phyloP scores from a whole-genome alignment of 2,888 invertebrate species.

The Sisyra terminalis region DNA sequence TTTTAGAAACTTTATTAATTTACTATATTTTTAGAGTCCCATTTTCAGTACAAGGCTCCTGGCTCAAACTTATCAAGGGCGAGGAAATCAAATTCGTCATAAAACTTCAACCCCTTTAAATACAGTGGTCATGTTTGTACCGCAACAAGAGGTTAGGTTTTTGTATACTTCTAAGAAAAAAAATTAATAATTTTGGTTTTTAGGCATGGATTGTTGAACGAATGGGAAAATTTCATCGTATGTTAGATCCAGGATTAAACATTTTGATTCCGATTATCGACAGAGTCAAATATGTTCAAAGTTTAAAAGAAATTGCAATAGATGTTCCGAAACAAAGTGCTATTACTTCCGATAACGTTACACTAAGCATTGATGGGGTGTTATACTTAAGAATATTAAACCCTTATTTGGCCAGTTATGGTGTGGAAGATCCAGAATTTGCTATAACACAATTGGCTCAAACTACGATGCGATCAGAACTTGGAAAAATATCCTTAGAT shows the following conservation, averaged over 20 bases:
- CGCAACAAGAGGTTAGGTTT: slow-evolving; percentile 82
- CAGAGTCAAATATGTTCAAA: slow-evolving; percentile 91
- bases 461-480: slow-evolving; percentile 98
- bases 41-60: slow-evolving; percentile 12
- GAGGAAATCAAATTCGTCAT: slow-evolving; percentile 17
- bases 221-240: slow-evolving; percentile 92
- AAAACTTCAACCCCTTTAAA: slow-evolving; percentile 65
- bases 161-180: not conserved
- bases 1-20: slow-evolving; percentile 5
- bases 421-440: slow-evolving; percentile 98
- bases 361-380: slow-evolving; percentile 91
- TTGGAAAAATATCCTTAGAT: slow-evolving; percentile 93
- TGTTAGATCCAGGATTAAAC: slow-evolving; percentile 90
- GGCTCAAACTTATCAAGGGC: not conserved
- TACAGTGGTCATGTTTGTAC: slow-evolving; percentile 92
- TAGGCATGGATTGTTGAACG: slow-evolving; percentile 95
- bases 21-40: slow-evolving; percentile 26
- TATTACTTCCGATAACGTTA: slow-evolving; percentile 95
- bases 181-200: slow-evolving; percentile 17
- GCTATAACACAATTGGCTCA: slow-evolving; percentile 98
- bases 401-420: slow-evolving; percentile 89
- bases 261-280: slow-evolving; percentile 83
- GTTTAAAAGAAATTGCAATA: slow-evolving; percentile 96
- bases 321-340: slow-evolving; percentile 98
- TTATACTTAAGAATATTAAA: slow-evolving; percentile 86